phyloP scores from a whole-genome alignment of 2,888 invertebrate genomes.

The Cartodere bifasciata region DNA sequence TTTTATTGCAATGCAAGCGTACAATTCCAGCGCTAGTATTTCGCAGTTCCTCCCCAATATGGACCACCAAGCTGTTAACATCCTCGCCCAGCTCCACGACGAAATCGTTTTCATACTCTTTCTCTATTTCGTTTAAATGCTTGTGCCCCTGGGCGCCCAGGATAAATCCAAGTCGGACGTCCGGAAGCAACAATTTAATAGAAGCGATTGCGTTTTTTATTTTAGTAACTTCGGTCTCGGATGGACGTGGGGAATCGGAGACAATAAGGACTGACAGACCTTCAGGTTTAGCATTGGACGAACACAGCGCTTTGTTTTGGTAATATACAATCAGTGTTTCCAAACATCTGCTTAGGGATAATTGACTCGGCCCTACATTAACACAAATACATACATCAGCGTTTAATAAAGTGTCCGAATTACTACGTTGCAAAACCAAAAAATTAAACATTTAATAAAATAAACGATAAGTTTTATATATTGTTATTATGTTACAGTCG shows the following conservation, averaged over 20 bases:
- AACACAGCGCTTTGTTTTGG: constrained; percentile 37
- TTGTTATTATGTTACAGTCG: too few relatives aligned
- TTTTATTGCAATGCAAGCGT: constrained; percentile 26
- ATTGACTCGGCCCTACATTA: constrained; percentile 41
- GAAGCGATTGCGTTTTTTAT: constrained; percentile 35
- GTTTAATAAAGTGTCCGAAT: too few relatives aligned
- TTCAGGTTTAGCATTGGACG: constrained; percentile 27
- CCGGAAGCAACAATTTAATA: constrained; percentile 38
- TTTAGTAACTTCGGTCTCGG: constrained; percentile 34
- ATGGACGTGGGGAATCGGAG: constrained; percentile 38
- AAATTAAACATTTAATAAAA: too few relatives aligned
- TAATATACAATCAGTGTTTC: constrained; percentile 38
- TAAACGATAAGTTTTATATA: too few relatives aligned
- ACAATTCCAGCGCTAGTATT: constrained; percentile 27
- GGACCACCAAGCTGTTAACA: constrained; percentile 20
- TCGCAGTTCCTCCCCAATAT: constrained; percentile 24
- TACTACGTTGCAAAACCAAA: too few relatives aligned
- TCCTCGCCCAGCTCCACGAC: constrained; percentile 29
- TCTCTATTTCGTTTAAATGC: constrained; percentile 38
- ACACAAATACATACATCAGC: too few relatives aligned
- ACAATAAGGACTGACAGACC: constrained; percentile 42
- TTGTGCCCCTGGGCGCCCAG: constrained; percentile 31
- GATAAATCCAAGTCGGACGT: constrained; percentile 42
- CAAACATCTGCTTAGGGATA: constrained; percentile 39
- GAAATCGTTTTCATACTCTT: constrained; percentile 38